Evolutionary conservation across 2,888 invertebrate genomes (phyloP).

Genomic region (Thalpophila matura): DNA sequence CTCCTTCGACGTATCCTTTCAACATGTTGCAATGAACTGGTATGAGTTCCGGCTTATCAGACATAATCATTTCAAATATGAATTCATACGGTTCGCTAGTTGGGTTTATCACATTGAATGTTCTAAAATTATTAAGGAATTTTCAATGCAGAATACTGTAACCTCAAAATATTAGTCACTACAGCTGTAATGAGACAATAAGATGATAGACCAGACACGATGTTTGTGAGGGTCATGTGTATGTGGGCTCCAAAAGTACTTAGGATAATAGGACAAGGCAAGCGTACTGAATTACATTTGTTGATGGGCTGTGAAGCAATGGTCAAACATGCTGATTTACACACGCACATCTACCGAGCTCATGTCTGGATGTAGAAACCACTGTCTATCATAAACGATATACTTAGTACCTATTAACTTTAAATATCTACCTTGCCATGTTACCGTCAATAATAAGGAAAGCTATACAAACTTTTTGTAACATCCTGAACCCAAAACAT

Average conservation of each 20-base stretch:
- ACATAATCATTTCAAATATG: conserved; percentile 89
- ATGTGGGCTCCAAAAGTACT: no score
- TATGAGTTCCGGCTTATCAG: conserved; percentile 81
- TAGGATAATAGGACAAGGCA: no score
- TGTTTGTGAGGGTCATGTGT: no score
- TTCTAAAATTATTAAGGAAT: conserved; percentile 77
- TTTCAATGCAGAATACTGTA: not conserved
- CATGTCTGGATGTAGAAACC: no score
- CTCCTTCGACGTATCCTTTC: conserved; percentile 91
- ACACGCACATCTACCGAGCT: no score
- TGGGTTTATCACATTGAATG: conserved; percentile 92
- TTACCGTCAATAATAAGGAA: not conserved
- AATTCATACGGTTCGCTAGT: conserved; percentile 91
- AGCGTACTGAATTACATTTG: no score
- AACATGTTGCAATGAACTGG: conserved; percentile 91
- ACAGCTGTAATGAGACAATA: no score
- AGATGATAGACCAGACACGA: no score
- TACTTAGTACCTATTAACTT: not conserved
- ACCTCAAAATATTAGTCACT: not conserved
- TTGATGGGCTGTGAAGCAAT: no score
- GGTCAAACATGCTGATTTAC: no score
- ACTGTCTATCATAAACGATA: no score
- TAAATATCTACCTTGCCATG: no score
- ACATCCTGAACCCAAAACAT: conserved; percentile 91
- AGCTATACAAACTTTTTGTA: conserved; percentile 83